Base-by-base conservation (phyloP, 2,113 vertebrate species). In the Apteryx mantelli region DNA sequence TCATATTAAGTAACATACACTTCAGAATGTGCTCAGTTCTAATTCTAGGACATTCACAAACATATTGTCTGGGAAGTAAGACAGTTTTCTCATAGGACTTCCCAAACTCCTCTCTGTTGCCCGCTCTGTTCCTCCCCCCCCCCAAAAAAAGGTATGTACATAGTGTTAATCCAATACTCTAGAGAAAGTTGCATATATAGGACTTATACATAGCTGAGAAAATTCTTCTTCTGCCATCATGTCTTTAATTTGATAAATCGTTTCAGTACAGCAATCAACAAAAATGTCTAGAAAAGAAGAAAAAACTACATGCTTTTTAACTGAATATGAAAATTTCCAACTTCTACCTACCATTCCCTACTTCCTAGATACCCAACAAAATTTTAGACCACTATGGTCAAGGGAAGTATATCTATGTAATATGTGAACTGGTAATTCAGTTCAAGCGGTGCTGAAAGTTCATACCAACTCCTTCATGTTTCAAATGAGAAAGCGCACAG, bases 91-190 rank as follows among this genome's bases (percentile, higher is more conserved):
- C 81, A 92, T 64, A 81, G 10, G 12, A 76, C 38, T 94, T 94
- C 79, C 86, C 94, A 56, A 95, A 93, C 40, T 85, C 52, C 56
- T 82, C 61, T 88, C 46, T 6, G 75, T 78, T 89, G 28, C 28
- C 55, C 9, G 28, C 55, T 56, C 55, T 30, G 55, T 44, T 95
- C 65, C 88, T 93, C 38, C 68, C 61, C 75, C 2, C 1, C 12
- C 19, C 15, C 34, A 85, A 96, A 86, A 89, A 40, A 77, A 28
- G 55, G 61, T 76, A 64, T 20, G 26, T 66, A 30, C 58, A 89
- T 92, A 84, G 78, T 55, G 82, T 36, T 85, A 80, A 97, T 87
- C 66, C 92, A 94, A 44, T 34, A n/a, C 19, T 76, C 69, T 58
- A 42, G 50, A 91, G 52, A 79, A 79, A 2, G 4, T 46, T 52